Evolutionary conservation across 2,113 vertebrate species (phyloP), one percentile per base, ranked within the genome.

Genomic region (Coreoperca whiteheadi): DNA sequence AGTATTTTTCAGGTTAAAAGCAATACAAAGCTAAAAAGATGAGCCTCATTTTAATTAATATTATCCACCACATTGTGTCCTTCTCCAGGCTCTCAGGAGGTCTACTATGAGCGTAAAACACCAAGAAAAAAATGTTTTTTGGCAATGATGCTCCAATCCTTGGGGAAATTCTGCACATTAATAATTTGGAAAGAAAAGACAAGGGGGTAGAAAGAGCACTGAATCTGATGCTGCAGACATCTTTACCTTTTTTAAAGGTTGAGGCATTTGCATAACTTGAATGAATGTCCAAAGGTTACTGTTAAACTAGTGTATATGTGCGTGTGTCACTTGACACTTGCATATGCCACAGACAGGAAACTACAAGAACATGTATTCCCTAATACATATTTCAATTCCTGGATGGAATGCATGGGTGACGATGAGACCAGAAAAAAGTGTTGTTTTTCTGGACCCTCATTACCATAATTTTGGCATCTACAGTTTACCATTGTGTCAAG

Each of bases 201-300:
- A 68, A 43, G 43, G 28, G 30, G 12, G 12, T 8, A 39, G 43
- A 73, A 67, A 70, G 67, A 71, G 25, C 57, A 53, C 14, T 28
- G 25, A 61, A 37, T 75, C 41, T 66, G 68, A 81, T 78, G 77
- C 73, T 73, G 83, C 82, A 76, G 79, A 87, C 80, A 77, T 76
- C 53, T 84, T 78, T 81, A 79, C 80, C 67, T 85, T 89, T n/a
- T 90, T 80, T 56, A 92, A 94, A 94, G 90, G 90, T 93, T 88
- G 71, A 84, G 61, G 79, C 43, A 89, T 91, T 88, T 90, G 88
- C 89, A 89, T 92, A 84, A 83, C 61, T 71, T 87, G 46, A 82
- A 82, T 79, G 78, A 71, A 25, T 85, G 57, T 84, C 81, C 67
- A 89, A 92, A 93, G 90, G 87, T 90, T 87, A 84, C 74, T 51